Evolutionary conservation across 2,797 vertebrate species (phyloP).

Genomic region (Enteromius argenteus): DNA sequence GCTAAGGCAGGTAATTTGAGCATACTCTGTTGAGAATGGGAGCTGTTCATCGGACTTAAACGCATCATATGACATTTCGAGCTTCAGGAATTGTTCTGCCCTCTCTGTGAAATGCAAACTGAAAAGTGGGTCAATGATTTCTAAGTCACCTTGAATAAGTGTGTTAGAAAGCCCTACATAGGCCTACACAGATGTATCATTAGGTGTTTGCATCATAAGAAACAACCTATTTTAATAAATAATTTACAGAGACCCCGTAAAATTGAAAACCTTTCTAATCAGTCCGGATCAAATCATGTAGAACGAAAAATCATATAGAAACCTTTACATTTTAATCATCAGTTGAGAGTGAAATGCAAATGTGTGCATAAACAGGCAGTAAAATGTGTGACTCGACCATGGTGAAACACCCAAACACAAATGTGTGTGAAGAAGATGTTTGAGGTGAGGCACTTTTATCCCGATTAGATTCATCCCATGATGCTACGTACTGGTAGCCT

Average conservation of each 20-base stretch:
- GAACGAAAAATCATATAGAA: not conserved
- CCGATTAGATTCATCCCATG: not conserved
- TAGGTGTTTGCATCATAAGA: not conserved
- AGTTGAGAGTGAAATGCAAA: not conserved
- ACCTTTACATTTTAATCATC: not conserved
- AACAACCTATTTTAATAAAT: not conserved
- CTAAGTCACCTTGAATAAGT: conserved; percentile 44
- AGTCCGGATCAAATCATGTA: not conserved
- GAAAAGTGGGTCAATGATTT: conserved; percentile 70
- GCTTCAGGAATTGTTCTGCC: conserved; percentile 7
- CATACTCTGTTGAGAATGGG: not conserved
- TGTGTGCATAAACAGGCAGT: not conserved
- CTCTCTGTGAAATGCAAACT: conserved; percentile 9
- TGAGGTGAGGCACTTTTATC: no score
- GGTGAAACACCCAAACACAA: not conserved
- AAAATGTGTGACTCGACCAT: not conserved
- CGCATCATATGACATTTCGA: not conserved
- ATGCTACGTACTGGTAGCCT: not conserved
- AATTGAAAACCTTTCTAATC: not conserved
- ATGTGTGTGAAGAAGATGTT: not conserved
- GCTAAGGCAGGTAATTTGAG: not conserved
- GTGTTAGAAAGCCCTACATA: conserved; percentile 13
- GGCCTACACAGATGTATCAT: not conserved
- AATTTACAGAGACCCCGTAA: not conserved
- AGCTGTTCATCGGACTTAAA: not conserved